Evolutionary conservation across 2,113 vertebrate species (phyloP).

Genomic region (Phodopus roborovskii): DNA sequence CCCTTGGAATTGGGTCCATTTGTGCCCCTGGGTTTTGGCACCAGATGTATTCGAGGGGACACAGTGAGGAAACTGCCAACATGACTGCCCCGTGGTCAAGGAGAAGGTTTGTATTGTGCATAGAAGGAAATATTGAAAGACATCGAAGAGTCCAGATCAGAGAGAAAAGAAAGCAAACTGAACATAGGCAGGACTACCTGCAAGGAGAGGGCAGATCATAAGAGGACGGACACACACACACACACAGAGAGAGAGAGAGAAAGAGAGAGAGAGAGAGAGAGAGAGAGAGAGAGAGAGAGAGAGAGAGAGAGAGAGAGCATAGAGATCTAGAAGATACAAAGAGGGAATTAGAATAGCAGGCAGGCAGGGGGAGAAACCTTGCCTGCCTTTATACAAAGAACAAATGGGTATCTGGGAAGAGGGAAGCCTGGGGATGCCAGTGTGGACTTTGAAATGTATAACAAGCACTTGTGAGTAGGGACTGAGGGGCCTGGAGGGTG

Average conservation of each 20-base stretch:
- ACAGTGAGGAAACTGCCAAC: neutral
- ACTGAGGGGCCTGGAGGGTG: neutral
- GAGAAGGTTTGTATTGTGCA: neutral
- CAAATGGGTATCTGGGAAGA: neutral
- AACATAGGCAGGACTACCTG: neutral
- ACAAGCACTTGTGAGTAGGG: neutral
- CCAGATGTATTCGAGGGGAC: neutral
- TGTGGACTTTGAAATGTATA: neutral
- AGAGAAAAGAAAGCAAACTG: neutral
- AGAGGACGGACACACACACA: too few species aligned
- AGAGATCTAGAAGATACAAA: neutral
- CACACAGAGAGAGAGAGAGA: too few species aligned
- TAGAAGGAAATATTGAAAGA: neutral
- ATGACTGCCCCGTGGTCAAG: neutral
- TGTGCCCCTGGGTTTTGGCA: neutral
- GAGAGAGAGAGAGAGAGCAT: neutral
- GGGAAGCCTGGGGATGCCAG: neutral
- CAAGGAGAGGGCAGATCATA: neutral
- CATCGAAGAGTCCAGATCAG: neutral
- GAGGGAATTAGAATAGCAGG: too few species aligned
- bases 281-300: too few species aligned
- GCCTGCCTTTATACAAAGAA: neutral
- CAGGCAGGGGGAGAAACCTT: rapidly evolving
- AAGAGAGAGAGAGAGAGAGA: too few species aligned
- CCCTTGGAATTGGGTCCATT: neutral